These are phyloP conservation scores for Trichomycterus rosablanca DNA, from an alignment of 2,113 vertebrate genomes.

Conservation along the genomic window DNA sequence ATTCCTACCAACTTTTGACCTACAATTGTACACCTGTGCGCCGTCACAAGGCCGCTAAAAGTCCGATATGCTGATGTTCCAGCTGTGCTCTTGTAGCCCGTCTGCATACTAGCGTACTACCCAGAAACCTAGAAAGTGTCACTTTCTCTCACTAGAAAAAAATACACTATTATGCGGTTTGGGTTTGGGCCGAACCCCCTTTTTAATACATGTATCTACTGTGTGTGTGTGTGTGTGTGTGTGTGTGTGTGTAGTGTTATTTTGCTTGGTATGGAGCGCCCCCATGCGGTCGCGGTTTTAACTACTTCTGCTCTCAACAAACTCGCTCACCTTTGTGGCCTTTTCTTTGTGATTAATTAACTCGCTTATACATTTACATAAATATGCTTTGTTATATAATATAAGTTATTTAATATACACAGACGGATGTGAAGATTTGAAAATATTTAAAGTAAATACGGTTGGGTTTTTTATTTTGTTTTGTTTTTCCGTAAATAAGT, in stretches of 20 bases:
- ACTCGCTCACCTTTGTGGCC: neutral
- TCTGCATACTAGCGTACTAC: too few species aligned
- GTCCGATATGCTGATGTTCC: slow-evolving; percentile 38
- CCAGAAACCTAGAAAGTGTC: neutral
- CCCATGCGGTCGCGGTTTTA: slow-evolving; percentile 48
- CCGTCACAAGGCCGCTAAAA: slow-evolving; percentile 42
- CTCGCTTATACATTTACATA: too few species aligned
- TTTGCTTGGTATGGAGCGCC: slow-evolving; percentile 61
- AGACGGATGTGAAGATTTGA: too few species aligned
- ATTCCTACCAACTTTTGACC: too few species aligned
- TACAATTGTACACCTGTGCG: slow-evolving; percentile 37
- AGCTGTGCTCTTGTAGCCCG: neutral
- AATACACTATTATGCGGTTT: slow-evolving; percentile 6
- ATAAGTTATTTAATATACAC: too few species aligned
- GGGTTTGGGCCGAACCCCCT: slow-evolving; percentile 12
- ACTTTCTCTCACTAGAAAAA: slow-evolving; percentile 7
- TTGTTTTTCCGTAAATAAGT: too few species aligned
- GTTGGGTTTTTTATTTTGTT: too few species aligned
- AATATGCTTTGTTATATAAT: too few species aligned
- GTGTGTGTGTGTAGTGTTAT: slow-evolving; percentile 30
- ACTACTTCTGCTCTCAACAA: neutral
- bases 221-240: slow-evolving; percentile 7
- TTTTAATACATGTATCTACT: too few species aligned
- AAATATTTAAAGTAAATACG: too few species aligned
- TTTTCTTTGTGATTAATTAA: slow-evolving; percentile 11